A percentile compares a stretch with the other conserved stretches of the same genome.
These are phyloP conservation scores for Trissolcus basalis DNA, from an alignment of 1,140 invertebrate species.

Conservation along the genomic window DNA sequence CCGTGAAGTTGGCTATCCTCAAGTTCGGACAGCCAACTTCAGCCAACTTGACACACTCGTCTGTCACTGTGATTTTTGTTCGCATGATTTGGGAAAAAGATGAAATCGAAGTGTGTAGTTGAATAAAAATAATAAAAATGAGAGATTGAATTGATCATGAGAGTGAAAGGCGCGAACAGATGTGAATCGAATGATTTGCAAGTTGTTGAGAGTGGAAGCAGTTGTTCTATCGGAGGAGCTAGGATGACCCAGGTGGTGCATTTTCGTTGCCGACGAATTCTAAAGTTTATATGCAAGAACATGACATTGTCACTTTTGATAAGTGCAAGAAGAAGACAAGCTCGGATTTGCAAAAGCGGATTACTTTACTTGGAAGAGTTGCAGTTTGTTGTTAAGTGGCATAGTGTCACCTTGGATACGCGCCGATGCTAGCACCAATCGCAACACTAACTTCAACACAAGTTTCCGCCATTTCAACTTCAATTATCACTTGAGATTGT, in stretches of 20 bases:
- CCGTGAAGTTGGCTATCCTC: too few species aligned
- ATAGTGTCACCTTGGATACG: conserved; percentile 10
- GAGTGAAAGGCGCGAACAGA: background rate
- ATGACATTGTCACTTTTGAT: conserved; percentile 21
- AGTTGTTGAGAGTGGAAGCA: conserved; percentile 12
- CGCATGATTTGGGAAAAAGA: too few species aligned
- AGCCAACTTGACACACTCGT: too few species aligned
- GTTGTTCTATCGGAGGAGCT: conserved; percentile 11
- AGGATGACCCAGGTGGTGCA: background rate
- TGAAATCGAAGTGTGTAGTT: too few species aligned
- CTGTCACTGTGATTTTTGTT: too few species aligned
- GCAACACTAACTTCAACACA: conserved; percentile 3
- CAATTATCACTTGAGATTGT: conserved; percentile 9
- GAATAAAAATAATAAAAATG: too few species aligned
- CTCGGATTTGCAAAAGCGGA: conserved; percentile 18
- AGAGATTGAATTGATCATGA: too few species aligned
- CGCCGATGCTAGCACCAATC: conserved; percentile 3
- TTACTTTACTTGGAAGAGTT: conserved; percentile 27
- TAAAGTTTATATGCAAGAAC: conserved; percentile 7
- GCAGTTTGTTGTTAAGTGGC: conserved; percentile 16
- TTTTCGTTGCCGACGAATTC: conserved; percentile 2
- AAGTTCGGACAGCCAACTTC: too few species aligned
- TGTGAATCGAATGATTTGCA: background rate
- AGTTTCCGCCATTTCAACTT: conserved; percentile 12
- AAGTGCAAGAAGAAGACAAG: conserved; percentile 9